These are phyloP conservation scores for Eudyptes chrysolophus DNA, from an alignment of 2,113 vertebrate species.

Conservation along the genomic window DNA sequence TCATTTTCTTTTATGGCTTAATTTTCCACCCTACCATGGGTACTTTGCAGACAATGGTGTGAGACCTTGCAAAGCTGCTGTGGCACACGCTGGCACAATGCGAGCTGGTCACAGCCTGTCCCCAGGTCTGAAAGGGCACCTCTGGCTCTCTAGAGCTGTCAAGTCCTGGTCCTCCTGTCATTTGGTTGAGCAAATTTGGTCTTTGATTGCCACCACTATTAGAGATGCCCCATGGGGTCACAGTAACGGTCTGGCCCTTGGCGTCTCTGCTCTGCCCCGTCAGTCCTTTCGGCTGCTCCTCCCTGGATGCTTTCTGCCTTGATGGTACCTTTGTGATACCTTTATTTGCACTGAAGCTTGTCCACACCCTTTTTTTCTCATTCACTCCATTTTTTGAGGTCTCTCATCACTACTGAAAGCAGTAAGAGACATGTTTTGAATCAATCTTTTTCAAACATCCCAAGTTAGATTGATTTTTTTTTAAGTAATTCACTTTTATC, in stretches of 20 bases:
- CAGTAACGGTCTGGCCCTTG: background rate
- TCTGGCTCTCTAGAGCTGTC: background rate
- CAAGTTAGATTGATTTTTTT: background rate
- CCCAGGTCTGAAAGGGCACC: background rate
- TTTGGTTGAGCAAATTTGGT: background rate
- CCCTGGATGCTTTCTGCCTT: background rate
- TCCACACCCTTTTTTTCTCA: background rate
- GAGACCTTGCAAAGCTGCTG: background rate
- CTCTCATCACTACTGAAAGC: background rate
- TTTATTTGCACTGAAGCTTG: background rate
- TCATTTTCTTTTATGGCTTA: background rate
- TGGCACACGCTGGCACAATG: fast-evolving
- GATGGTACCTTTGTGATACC: background rate
- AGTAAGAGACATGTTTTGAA: background rate
- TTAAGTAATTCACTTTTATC: background rate
- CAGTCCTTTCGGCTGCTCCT: background rate
- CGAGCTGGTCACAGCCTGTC: background rate
- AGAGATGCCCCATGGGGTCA: background rate
- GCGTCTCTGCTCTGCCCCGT: fast-evolving
- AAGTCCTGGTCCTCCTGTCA: background rate
- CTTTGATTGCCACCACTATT: background rate
- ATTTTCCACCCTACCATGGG: background rate
- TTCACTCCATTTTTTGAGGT: background rate
- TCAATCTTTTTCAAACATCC: background rate
- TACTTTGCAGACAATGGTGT: background rate